Conservation (phyloP, 2,888 invertebrate species). For the Ditula angustiorana region DNA sequence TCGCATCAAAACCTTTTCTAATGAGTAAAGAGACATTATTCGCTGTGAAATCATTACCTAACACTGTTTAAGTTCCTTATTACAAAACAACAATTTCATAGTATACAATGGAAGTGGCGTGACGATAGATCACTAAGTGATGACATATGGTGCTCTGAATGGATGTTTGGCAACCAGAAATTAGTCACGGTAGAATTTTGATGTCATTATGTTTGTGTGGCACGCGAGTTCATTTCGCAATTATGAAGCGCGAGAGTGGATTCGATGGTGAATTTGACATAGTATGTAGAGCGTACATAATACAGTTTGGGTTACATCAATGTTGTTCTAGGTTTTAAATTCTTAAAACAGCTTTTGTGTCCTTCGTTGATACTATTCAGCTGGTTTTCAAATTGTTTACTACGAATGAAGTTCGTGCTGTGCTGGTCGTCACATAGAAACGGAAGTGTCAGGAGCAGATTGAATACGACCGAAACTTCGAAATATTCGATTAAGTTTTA, state of each 20-base stretch:
- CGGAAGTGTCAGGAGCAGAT: too few species aligned
- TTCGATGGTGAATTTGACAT: constrained; percentile 34
- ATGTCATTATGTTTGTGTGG: constrained; percentile 22
- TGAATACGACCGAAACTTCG: too few species aligned
- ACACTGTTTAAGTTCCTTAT: constrained; percentile 17
- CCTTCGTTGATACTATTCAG: too few species aligned
- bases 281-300: constrained; percentile 26
- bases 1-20: neutral
- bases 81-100: constrained; percentile 24
- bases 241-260: constrained; percentile 36
- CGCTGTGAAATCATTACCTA: constrained; percentile 10
- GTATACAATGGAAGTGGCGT: constrained; percentile 37
- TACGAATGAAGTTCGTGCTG: too few species aligned
- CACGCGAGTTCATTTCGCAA: constrained; percentile 32
- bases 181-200: constrained; percentile 30
- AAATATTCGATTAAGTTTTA: too few species aligned
- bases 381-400: neutral
- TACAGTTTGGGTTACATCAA: neutral
- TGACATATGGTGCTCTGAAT: constrained; percentile 36
- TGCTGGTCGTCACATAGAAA: too few species aligned
- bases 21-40: neutral
- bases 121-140: constrained; percentile 25
- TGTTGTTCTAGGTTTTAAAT: constrained; percentile 5
- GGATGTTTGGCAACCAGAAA: constrained; percentile 21
- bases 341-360: neutral